Conservation (phyloP, 2,113 vertebrate species). For the Podiceps cristatus region DNA sequence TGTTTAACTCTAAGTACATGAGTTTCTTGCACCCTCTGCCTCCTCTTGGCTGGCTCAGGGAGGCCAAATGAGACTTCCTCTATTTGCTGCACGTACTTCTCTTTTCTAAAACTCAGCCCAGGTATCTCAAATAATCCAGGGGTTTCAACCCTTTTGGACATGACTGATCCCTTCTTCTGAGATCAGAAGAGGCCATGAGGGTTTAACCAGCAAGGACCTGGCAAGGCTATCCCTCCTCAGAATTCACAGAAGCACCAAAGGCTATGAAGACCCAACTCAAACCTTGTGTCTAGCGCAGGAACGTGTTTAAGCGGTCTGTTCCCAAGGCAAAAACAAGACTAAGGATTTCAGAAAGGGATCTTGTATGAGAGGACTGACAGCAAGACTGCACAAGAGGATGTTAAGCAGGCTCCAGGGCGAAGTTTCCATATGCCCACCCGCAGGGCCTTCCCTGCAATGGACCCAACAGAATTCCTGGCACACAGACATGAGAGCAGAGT, state of each 20-base stretch:
- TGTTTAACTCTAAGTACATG: neutral
- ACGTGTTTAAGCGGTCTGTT: rapidly evolving
- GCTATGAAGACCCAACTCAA: rapidly evolving
- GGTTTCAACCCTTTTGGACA: neutral
- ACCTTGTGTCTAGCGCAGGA: neutral
- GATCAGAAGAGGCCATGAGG: neutral
- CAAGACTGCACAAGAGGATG: neutral
- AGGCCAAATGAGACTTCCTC: neutral
- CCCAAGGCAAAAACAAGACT: neutral
- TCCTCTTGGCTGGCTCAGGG: neutral
- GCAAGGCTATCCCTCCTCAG: neutral
- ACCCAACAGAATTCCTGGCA: neutral
- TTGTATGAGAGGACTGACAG: neutral
- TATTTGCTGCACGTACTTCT: neutral
- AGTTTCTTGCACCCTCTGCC: neutral
- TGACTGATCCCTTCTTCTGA: neutral
- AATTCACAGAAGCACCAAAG: neutral
- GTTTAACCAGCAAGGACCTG: neutral
- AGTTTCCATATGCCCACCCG: neutral
- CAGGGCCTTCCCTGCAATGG: neutral
- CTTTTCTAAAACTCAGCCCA: neutral
- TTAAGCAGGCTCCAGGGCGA: neutral
- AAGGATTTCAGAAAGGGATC: neutral
- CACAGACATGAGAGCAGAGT: rapidly evolving
- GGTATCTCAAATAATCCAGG: neutral